phyloP scores from a whole-genome alignment of 2,113 vertebrate genomes.

The Peromyscus polionotus region DNA sequence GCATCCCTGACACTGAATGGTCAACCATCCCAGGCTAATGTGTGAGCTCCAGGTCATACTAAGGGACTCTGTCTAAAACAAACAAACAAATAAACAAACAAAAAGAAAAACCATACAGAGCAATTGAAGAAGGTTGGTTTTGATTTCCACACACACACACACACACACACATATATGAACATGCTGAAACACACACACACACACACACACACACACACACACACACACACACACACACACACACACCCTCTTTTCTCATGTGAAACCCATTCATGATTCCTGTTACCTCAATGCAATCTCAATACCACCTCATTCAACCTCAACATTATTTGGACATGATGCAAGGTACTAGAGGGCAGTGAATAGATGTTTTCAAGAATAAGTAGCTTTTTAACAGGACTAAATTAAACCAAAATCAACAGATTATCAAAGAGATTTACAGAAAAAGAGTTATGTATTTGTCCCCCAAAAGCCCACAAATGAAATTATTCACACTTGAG shows the following conservation, averaged over 20 bases:
- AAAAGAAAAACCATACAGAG: not conserved
- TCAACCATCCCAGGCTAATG: fast-evolving
- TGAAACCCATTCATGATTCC: not conserved
- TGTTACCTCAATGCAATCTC: not conserved
- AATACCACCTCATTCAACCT: not conserved
- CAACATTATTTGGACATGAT: not conserved
- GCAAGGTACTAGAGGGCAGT: not conserved
- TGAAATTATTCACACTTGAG: not conserved
- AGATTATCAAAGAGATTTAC: not conserved
- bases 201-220: too few species aligned
- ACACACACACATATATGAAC: not conserved
- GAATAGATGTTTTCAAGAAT: not conserved
- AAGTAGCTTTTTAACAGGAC: not conserved
- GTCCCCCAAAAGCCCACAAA: not conserved
- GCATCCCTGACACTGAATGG: not conserved
- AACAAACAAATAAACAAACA: not conserved
- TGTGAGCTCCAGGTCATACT: not conserved
- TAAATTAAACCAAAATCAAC: not conserved
- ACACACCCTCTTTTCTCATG: too few species aligned
- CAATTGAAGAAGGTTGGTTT: not conserved
- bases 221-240: too few species aligned
- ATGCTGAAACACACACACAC: not conserved
- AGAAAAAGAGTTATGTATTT: not conserved
- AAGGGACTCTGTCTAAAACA: not conserved
- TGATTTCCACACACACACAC: not conserved